phyloP scores from a whole-genome alignment of 2,113 vertebrate species.

The Herpetotheres cachinnans region DNA sequence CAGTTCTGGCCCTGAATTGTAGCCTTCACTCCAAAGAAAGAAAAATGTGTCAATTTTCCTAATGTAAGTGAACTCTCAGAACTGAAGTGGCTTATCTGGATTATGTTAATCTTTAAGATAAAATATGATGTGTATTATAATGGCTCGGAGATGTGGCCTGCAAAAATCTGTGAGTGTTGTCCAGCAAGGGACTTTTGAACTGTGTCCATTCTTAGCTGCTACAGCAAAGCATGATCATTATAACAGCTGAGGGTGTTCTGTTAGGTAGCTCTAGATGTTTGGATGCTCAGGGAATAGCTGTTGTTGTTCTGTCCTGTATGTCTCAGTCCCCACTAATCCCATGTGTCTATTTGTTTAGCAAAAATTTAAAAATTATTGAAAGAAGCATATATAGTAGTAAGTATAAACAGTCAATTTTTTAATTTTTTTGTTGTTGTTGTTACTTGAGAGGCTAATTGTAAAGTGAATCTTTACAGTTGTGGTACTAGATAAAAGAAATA shows the following conservation, averaged over 20 bases:
- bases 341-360: background rate
- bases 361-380: background rate
- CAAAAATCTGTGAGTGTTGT: background rate
- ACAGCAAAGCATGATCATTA: background rate
- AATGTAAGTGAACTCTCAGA: background rate
- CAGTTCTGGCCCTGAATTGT: background rate
- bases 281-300: background rate
- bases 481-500: background rate
- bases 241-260: background rate
- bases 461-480: background rate
- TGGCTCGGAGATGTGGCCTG: background rate
- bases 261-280: background rate
- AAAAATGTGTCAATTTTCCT: background rate
- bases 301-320: background rate
- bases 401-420: background rate
- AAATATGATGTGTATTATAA: background rate
- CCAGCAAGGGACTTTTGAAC: background rate
- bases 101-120: background rate
- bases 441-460: background rate
- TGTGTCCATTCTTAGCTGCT: background rate
- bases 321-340: background rate
- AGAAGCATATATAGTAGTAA: background rate
- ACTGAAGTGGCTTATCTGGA: background rate
- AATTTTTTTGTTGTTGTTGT: no score
- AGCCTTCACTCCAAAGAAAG: background rate